Evolutionary conservation across 2,888 invertebrate species (phyloP).

Genomic region (Thecophora atra): DNA sequence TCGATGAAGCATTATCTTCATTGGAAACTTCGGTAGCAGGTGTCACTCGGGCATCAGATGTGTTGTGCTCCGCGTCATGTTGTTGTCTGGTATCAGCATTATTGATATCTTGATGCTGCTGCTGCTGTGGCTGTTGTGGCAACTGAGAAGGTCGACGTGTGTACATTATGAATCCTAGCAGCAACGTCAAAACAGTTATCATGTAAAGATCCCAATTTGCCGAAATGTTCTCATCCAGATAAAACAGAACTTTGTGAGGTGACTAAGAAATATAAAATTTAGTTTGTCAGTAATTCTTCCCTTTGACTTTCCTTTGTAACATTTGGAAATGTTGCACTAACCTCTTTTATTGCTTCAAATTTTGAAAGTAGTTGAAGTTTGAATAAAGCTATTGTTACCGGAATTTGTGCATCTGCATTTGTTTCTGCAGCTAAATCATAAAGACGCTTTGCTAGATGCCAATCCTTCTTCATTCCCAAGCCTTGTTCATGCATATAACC

Average conservation of each 20-base stretch:
- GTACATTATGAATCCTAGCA: slow-evolving; percentile 85
- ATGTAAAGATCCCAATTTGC: slow-evolving; percentile 96
- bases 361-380: slow-evolving; percentile 82
- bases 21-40: not conserved
- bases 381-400: slow-evolving; percentile 88
- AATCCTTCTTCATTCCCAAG: slow-evolving; percentile 86
- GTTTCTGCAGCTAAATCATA: slow-evolving; percentile 97
- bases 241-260: slow-evolving; percentile 72
- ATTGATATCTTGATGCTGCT: slow-evolving; percentile 34
- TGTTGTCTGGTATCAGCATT: slow-evolving; percentile 1
- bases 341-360: slow-evolving; percentile 78
- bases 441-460: slow-evolving; percentile 95
- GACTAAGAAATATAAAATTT: slow-evolving; percentile 67
- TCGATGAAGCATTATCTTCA: slow-evolving; percentile 3
- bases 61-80: slow-evolving; percentile 27
- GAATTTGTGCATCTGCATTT: slow-evolving; percentile 91
- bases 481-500: slow-evolving; percentile 99
- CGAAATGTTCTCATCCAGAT: slow-evolving; percentile 77
- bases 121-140: slow-evolving; percentile 48
- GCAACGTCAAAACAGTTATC: slow-evolving; percentile 81
- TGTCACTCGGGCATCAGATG: slow-evolving; percentile 19
- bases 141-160: slow-evolving; percentile 73
- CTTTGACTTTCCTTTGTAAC: not conserved
- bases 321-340: slow-evolving; percentile 59
- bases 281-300: not conserved